Evolutionary conservation across 2,797 vertebrate genomes (phyloP), one percentile per base, ranked within the genome.

Genomic region (Mus minutoides): DNA sequence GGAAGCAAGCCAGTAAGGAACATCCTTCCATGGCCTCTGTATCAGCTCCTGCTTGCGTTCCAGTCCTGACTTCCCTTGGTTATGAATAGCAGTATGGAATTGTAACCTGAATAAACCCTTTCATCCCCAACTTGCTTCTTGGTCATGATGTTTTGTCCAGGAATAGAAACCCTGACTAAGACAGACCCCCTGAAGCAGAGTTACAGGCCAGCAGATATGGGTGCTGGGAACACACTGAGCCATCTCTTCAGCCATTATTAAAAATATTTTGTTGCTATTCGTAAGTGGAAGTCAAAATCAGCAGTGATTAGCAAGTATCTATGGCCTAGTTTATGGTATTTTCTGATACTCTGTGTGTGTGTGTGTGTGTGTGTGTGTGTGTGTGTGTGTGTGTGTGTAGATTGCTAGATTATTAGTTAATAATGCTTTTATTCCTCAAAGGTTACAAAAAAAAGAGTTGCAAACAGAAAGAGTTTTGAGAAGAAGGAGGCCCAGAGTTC

Each of bases 361-460:
- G 26, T n/a, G 17, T 71, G 69, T 21, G 69, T 21, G 17, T 37
- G 69, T 10, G 6, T 10, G 17, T 21, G 8, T 6, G n/a, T 26
- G 40, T 46, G 43, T 29, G 22, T 16, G 12, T 46, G 43, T 29
- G 22, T 13, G 37, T 43, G 21, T 43, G 6, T 6, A 37, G 3
- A 37, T 37, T 37, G 69, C 52, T 91, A 60, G 9, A 56, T 58
- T 90, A 7, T 89, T 96, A 67, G 88, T 88, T 56, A 76, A 90
- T 73, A 34, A 84, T 82, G n/a, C 52, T 93, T 96, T 91, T 96
- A 88, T 96, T 93, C 96, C 98, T 98, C 94, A 95, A 98, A 99
- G 99, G 99, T 99, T 97, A 99, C 99, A 40, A 99, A 99, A 98
- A 99, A 99, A 98, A 99, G 99, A 60, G 99, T 99, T 93, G 99